Base-by-base conservation (phyloP, 2,113 vertebrate species). In the Brachyhypopomus occidentalis region DNA sequence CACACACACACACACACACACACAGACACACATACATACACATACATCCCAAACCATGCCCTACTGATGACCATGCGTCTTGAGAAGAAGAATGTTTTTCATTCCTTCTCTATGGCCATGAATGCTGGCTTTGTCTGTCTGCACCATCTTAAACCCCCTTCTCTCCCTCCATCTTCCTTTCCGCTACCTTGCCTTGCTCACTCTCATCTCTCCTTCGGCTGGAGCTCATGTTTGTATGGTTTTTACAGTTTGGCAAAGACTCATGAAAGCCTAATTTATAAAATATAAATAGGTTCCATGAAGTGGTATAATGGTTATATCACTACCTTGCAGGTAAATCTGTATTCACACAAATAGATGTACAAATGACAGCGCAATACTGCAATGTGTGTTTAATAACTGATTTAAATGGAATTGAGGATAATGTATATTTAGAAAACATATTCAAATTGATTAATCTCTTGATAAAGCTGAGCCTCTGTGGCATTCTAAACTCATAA, bases 101-200 rank as follows among this genome's bases (percentile, higher is more conserved):
- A 93, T 94, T 94, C 93, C 93, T 94, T 80, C 85, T 80, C 80
- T 64, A 87, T 89, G 90, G 27, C 90, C 86, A 92, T 94, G 93
- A 94, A 94, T 94, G 91, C 92, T 90, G 93, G 88, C 93, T 94
- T 94, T 94, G 93, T 94, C 91, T 91, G 91, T 88, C 90, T 89
- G 87, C 90, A 84, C 89, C 91, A 90, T 92, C 90, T 92, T 92
- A 93, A 92, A 85, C 83, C 92, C 89, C 91, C 90, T 90, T 86
- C 83, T 73, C 62, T 71, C 77, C 72, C 78, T 84, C 84, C 86
- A 64, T 90, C 90, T 89, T 86, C 88, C 90, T 77, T 20, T 55
- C 63, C 71, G 52, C 85, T 86, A 38, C 81, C 73, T 73, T 74
- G 78, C 67, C 77, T 67, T 64, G 14, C 36, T 85, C 81, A 41